Base-by-base conservation (phyloP, 1,140 invertebrate genomes). In the Asobara japonica region DNA sequence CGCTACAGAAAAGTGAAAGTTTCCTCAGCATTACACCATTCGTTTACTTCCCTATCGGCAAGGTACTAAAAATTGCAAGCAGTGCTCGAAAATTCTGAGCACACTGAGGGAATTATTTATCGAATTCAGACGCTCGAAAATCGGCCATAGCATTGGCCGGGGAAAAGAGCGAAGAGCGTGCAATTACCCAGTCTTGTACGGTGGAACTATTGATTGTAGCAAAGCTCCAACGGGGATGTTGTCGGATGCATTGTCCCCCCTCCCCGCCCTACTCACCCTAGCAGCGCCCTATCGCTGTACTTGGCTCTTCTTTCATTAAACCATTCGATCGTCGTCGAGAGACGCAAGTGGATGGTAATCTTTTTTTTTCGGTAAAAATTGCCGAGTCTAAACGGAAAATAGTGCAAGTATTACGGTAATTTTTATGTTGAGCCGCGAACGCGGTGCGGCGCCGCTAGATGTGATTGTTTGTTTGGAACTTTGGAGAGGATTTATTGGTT, bases 211-310 rank as follows among this genome's bases (percentile, higher is more conserved):
- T 71, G 69, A 71, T 71, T 71, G 69, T 70, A 70, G 60, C 69
- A 64, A 64, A 64, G 36, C 30, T 25, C 20, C 11, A 66, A 41
- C 51, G 60, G 61, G 30, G 41, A 62, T 62, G 20, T 65, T 51
- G 61, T 71, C 29, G 29, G 62, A 71, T 71, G 69, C 69, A 71
- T 71, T 71, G 69, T 65, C 69, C 31, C 69, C 69, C 69, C 69
- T 71, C 69, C 38, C 10, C 27, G 38, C 36, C 27, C 33, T 56
- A 30, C 41, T 29, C 29, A 45, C 22, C 62, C 62, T 60, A 8
- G 5, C 29, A 16, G 10, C 25, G 7, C 27, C 51, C 13, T 64
- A 62, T 51, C 31, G 60, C 56, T 45, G 11, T 62, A 71, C 61
- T 25, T 56, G 22, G 45, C 20, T 51, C 51, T 56, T 56, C 51